Base-by-base conservation (phyloP, 2,888 invertebrate genomes). In the Cantharis flavilabris region DNA sequence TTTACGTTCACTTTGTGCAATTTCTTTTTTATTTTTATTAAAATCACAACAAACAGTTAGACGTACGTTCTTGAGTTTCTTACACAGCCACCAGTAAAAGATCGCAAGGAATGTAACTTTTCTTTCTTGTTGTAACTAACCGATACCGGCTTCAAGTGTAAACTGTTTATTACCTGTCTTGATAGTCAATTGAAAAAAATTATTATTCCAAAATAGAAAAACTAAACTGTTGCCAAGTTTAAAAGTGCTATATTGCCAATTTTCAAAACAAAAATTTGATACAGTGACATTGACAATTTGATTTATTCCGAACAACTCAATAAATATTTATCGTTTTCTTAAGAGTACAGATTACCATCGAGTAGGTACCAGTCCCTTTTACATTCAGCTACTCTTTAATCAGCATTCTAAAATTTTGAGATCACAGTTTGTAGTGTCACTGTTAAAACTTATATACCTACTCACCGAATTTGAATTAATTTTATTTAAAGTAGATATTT, bases 1-100 rank as follows among this genome's bases (percentile, higher is more conserved):
- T 74, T 70, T n/a, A 49, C 49, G 49, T 70, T 69, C 74, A 70
- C 70, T 70, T 74, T 30, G 63, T 74, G 26, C 69, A 65, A 30
- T 63, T 69, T 74, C 63, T 74, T 69, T 69, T 74, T 49, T 49
- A 49, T 49, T 49, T 49, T 49, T n/a, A 7, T n/a, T 49, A 5
- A 49, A 49, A 49, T n/a, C 49, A 49, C n/a, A 49, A 49, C 49
- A 49, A 49, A 49, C 49, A 49, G 49, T 49, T 49, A 49, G 49
- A 5, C n/a, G 49, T 49, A n/a, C 49, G 49, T 49, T 49, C 49
- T 49, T 49, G 49, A 49, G 49, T 49, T 49, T 49, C 49, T 49
- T 49, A n/a, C 49, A 49, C 49, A 49, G 49, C 49, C 49, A 49
- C 49, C 49, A 49, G n/a, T 49, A 49, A 49, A 49, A n/a, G 49